Conservation (phyloP, 1,140 invertebrate genomes). For the Micrasema longulum region DNA sequence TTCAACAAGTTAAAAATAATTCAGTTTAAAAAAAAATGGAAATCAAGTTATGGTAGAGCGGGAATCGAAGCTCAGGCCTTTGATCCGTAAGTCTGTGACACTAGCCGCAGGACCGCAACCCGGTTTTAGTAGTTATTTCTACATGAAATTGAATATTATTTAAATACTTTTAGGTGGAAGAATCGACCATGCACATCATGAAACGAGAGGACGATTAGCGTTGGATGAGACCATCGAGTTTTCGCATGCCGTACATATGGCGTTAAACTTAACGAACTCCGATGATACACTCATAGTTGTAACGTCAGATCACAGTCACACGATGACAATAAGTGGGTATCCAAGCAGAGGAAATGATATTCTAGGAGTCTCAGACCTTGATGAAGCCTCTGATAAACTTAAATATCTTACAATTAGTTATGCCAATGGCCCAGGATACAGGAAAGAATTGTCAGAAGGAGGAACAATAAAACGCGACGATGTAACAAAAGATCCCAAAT, state of each 20-base stretch:
- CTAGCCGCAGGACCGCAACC: too few relatives aligned
- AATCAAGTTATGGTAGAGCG: too few relatives aligned
- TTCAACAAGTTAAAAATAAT: too few relatives aligned
- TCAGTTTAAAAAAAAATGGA: too few relatives aligned
- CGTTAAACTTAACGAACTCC: constrained; percentile 75
- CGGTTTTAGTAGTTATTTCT: too few relatives aligned
- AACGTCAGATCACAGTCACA: constrained; percentile 86
- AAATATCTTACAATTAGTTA: constrained; percentile 81
- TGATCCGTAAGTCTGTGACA: too few relatives aligned
- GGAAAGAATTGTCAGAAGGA: constrained; percentile 48
- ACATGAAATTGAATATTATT: too few relatives aligned
- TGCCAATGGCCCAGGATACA: constrained; percentile 72
- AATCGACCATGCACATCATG: constrained; percentile 89
- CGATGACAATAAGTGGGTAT: constrained; percentile 79
- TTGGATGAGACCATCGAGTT: constrained; percentile 84
- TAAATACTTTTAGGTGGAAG: constrained; percentile 75
- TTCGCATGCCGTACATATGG: constrained; percentile 78
- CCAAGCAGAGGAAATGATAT: constrained; percentile 71
- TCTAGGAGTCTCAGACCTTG: constrained; percentile 60
- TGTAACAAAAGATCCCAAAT: constrained; percentile 24
- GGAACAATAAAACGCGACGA: constrained; percentile 39
- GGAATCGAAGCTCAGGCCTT: too few relatives aligned
- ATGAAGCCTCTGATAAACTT: constrained; percentile 62
- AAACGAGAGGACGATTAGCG: constrained; percentile 80
- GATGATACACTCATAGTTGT: constrained; percentile 83